phyloP scores from a whole-genome alignment of 2,113 vertebrate genomes.

The Callithrix jacchus region DNA sequence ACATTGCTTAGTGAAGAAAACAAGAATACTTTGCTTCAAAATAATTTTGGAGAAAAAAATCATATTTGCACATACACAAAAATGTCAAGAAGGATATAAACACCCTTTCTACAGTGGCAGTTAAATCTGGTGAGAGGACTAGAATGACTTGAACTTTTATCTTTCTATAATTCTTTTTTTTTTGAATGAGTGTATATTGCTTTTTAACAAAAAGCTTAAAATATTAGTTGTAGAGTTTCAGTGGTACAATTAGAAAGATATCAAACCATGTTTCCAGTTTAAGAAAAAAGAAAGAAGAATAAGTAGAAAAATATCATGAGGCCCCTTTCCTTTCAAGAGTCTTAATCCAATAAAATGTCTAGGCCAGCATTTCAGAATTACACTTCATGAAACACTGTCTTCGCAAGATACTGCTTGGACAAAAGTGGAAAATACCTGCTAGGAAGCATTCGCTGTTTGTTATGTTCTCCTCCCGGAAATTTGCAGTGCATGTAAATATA shows the following conservation, averaged over 20 bases:
- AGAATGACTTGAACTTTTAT: not conserved
- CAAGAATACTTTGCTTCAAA: conserved; percentile 11
- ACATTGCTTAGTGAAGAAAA: not conserved
- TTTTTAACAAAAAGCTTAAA: conserved; percentile 30
- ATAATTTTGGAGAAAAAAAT: not conserved
- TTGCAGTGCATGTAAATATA: not conserved
- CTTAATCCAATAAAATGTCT: not conserved
- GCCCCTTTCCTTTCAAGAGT: not conserved
- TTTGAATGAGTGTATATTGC: not conserved
- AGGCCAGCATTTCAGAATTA: not conserved
- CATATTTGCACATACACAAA: not conserved
- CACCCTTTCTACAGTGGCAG: not conserved
- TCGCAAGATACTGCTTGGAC: not conserved
- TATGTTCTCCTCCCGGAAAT: not conserved
- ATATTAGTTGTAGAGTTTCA: not conserved
- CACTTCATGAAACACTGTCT: not conserved
- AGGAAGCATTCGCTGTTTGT: not conserved
- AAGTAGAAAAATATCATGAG: not conserved
- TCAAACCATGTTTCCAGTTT: conserved; percentile 59
- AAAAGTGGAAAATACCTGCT: not conserved
- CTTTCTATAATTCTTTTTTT: not conserved
- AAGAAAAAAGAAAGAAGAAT: conserved; percentile 18
- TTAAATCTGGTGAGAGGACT: not conserved
- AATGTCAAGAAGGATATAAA: not conserved
- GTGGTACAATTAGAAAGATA: conserved; percentile 52